A percentile compares a stretch with the other conserved stretches of the same genome.
These are phyloP conservation scores for Ligdia adustata DNA, from an alignment of 2,888 invertebrate species.

Conservation along the genomic window DNA sequence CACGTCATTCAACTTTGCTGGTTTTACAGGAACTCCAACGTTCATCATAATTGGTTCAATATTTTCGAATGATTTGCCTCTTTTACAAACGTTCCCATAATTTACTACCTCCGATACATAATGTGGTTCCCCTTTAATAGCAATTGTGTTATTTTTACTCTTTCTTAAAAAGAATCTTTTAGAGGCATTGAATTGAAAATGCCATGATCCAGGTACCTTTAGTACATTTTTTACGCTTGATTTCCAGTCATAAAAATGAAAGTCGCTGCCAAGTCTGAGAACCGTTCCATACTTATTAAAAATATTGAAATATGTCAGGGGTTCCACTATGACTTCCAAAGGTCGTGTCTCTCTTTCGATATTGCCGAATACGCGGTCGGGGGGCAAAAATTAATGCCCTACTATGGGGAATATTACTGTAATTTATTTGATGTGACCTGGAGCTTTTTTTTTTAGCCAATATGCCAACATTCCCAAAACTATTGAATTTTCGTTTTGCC, in stretches of 20 bases:
- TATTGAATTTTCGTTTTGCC: no score
- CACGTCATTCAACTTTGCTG: no score
- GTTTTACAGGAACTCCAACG: no score
- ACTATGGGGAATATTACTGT: not conserved
- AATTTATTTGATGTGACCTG: not conserved
- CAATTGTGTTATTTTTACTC: not conserved
- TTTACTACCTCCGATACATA: not conserved
- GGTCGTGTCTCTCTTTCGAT: not conserved
- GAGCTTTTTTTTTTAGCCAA: not conserved
- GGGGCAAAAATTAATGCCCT: not conserved
- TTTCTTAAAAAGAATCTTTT: not conserved
- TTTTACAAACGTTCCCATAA: slow-evolving; percentile 29
- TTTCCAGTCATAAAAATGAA: not conserved
- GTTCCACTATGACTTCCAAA: not conserved
- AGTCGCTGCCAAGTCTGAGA: not conserved
- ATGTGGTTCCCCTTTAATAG: not conserved
- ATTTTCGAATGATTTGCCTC: slow-evolving; percentile 28
- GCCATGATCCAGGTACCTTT: no score
- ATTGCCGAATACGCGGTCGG: not conserved
- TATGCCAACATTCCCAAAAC: no score
- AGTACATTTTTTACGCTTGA: not conserved
- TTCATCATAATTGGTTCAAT: no score
- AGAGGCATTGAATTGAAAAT: not conserved
- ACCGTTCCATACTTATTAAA: not conserved
- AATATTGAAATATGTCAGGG: not conserved